Conservation (phyloP, 2,797 vertebrate species). For the Gouania willdenowi region DNA sequence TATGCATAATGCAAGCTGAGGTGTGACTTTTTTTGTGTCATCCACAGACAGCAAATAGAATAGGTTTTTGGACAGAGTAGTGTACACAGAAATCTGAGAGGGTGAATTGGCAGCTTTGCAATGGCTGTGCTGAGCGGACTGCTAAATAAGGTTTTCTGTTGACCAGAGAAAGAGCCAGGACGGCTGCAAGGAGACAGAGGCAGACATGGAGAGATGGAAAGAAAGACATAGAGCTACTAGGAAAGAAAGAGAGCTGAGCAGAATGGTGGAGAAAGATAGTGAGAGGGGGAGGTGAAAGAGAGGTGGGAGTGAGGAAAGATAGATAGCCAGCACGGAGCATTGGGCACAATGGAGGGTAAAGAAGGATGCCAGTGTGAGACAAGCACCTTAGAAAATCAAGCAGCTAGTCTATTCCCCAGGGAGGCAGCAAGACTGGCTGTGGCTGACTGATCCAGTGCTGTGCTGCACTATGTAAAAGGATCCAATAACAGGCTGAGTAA, state of each 20-base stretch:
- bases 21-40: too few species aligned
- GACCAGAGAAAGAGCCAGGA: conserved; percentile 46
- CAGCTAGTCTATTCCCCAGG: conserved; percentile 57
- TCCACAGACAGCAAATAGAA: conserved; percentile 55
- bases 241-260: too few species aligned
- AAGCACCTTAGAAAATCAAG: conserved; percentile 65
- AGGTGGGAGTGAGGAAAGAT: conserved; percentile 18
- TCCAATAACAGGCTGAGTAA: conserved; percentile 72
- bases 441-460: conserved; percentile 63
- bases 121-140: conserved; percentile 56
- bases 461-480: conserved; percentile 63
- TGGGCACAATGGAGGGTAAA: conserved; percentile 46
- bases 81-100: conserved; percentile 58
- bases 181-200: conserved; percentile 10
- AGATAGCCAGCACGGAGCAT: conserved; percentile 19
- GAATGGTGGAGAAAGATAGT: conserved; percentile 13
- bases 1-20: too few species aligned
- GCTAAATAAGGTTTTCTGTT: conserved; percentile 65
- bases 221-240: conserved; percentile 6
- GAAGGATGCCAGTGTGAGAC: conserved; percentile 40
- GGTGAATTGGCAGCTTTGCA: conserved; percentile 67
- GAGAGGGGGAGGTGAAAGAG: conserved; percentile 11
- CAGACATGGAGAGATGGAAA: conserved; percentile 4
- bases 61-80: conserved; percentile 42
- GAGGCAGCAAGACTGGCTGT: conserved; percentile 50